A percentile compares a stretch with the other conserved stretches of the same genome.
Conservation (phyloP, 2,113 vertebrate species). For the Centropus unirufus region DNA sequence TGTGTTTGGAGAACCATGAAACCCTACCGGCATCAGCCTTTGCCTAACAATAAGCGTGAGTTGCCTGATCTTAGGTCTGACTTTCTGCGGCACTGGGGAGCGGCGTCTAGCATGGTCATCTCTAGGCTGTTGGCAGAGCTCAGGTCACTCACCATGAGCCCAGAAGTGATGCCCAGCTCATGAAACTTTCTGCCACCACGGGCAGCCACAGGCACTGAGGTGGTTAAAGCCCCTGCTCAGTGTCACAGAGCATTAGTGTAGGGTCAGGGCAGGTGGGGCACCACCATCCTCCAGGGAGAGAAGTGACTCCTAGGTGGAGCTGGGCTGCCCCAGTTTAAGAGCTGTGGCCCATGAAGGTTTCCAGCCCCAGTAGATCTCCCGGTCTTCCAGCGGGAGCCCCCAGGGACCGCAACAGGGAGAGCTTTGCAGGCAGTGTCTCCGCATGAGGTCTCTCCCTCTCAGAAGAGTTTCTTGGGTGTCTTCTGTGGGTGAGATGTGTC, state of each 20-base stretch:
- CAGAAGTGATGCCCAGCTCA: fast-evolving
- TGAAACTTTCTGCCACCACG: not conserved
- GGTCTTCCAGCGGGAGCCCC: not conserved
- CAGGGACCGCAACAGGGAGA: not conserved
- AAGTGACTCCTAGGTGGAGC: not conserved
- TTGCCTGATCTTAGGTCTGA: not conserved
- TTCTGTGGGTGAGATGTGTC: not conserved
- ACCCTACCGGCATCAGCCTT: not conserved
- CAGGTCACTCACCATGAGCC: not conserved
- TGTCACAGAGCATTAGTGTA: fast-evolving
- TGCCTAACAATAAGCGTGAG: not conserved
- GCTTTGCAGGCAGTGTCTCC: not conserved
- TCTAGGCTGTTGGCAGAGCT: not conserved
- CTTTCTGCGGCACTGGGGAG: not conserved
- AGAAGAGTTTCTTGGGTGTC: not conserved
- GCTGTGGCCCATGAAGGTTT: not conserved
- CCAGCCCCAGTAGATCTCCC: fast-evolving
- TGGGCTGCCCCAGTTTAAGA: not conserved
- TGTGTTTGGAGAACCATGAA: not conserved
- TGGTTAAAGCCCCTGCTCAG: not conserved
- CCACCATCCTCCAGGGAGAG: not conserved
- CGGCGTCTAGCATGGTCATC: fast-evolving
- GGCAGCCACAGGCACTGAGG: not conserved
- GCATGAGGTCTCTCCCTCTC: not conserved
- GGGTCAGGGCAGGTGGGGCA: not conserved